A percentile compares a stretch with the other conserved stretches of the same genome.
phyloP scores from a whole-genome alignment of 2,797 vertebrate genomes.

The Sebastes minor region DNA sequence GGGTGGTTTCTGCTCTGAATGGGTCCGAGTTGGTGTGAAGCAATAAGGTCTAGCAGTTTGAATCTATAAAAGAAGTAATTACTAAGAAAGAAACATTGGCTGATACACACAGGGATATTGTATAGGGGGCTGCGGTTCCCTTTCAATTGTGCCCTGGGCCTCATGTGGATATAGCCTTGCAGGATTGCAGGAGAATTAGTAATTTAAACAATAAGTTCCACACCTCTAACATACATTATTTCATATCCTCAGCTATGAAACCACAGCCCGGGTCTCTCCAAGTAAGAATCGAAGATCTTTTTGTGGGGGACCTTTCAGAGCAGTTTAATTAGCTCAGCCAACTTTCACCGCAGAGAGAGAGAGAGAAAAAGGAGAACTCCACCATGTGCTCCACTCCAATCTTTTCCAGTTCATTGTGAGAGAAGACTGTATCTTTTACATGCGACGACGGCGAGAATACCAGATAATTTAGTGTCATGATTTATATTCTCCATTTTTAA shows the following conservation, averaged over 20 bases:
- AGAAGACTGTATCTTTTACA: conserved; percentile 25
- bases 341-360: conserved; percentile 24
- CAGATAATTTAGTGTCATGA: conserved; percentile 29
- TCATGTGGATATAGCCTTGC: conserved; percentile 49
- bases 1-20: conserved; percentile 56
- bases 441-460: conserved; percentile 13
- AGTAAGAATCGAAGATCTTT: conserved; percentile 45
- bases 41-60: conserved; percentile 50
- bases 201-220: conserved; percentile 65
- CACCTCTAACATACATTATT: conserved; percentile 63
- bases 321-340: conserved; percentile 65
- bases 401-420: conserved; percentile 26
- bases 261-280: conserved; percentile 11
- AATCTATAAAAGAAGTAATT: conserved; percentile 78
- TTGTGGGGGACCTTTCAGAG: conserved; percentile 44
- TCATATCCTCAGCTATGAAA: conserved; percentile 39
- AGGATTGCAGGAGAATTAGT: conserved; percentile 44
- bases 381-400: background rate
- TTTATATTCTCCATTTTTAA: conserved; percentile 58
- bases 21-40: conserved; percentile 36
- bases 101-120: conserved; percentile 45
- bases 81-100: conserved; percentile 63
- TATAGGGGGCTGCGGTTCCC: conserved; percentile 35
- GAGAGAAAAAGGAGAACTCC: conserved; percentile 2
- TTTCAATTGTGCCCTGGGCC: conserved; percentile 44